Evolutionary conservation across 2,797 vertebrate species (phyloP), one percentile per base, ranked within the genome.

Genomic region (Pagetopsis macropterus): DNA sequence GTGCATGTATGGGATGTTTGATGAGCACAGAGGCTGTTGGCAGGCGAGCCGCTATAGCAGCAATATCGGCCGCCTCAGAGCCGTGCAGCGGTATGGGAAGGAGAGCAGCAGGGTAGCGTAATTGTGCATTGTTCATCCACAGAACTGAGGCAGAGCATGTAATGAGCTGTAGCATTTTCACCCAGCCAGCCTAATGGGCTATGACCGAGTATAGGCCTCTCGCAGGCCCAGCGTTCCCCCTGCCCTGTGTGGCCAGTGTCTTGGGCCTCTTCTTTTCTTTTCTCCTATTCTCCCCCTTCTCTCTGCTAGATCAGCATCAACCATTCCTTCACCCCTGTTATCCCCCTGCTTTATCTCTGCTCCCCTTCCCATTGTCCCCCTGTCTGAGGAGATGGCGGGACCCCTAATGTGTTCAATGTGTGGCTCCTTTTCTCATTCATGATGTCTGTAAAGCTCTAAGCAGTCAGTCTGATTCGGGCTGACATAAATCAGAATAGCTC

Each of bases 121-220:
- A 94, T 94, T 94, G 94, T 89, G 92, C 93, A 93, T 94, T 95
- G 93, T 94, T 94, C 91, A 92, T 93, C 92, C 88, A 86, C 90
- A 93, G 90, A 93, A 92, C 93, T 92, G 91, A 94, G 92, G 92
- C 92, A 92, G 89, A 92, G 91, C 93, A 92, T 93, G 94, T 95
- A 95, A 95, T 94, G 93, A 94, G 93, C 92, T 94, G 92, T 87
- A 93, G 93, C 91, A 72, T 89, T 91, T 89, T 87, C 87, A 91
- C 88, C 89, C 84, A 84, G 90, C 90, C 85, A 82, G 91, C 88
- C 89, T 94, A 94, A 95, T 95, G 93, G 93, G 82, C 90, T 94
- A 89, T 94, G 92, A 94, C 94, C 85, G 62, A 91, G 84, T 84
- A 54, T 77, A 86, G 90, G 84, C 87, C 90, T 92, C 83, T 76